phyloP scores from a whole-genome alignment of 2,113 vertebrate species.

The Paracyprichromis sp. region DNA sequence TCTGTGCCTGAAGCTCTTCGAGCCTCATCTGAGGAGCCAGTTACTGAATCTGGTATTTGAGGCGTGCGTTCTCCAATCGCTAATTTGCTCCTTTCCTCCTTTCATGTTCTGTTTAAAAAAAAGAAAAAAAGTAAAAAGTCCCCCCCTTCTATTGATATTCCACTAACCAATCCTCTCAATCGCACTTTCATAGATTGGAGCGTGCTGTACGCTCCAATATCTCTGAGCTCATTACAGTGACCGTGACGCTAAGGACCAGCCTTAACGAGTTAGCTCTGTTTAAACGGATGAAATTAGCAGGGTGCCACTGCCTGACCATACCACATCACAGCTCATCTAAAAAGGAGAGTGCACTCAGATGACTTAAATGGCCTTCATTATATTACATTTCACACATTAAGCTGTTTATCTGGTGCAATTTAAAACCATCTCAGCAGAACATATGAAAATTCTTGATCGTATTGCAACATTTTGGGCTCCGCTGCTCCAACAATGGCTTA shows the following conservation, averaged over 20 bases:
- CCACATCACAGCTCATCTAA: constrained; percentile 10
- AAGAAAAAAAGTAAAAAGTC: not conserved
- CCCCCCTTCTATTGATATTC: not conserved
- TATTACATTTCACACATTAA: not conserved
- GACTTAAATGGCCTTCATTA: constrained; percentile 13
- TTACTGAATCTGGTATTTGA: constrained; percentile 29
- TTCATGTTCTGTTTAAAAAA: not conserved
- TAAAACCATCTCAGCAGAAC: not conserved
- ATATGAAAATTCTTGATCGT: not conserved
- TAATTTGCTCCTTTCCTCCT: constrained; percentile 3
- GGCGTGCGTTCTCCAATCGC: not conserved
- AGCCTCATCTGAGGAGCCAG: constrained; percentile 10
- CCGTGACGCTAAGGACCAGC: not conserved
- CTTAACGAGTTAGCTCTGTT: constrained; percentile 42
- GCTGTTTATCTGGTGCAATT: not conserved
- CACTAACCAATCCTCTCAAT: not conserved
- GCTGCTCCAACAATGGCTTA: not conserved
- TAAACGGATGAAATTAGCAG: constrained; percentile 37
- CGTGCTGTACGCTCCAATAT: not conserved
- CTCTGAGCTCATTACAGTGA: constrained; percentile 48
- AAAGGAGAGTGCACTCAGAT: not conserved
- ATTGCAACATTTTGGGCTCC: not conserved
- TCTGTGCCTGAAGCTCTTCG: constrained; percentile 8
- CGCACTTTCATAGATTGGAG: not conserved
- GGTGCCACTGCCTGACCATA: constrained; percentile 1